Evolutionary conservation across 2,113 vertebrate species (phyloP).

Genomic region (Hemiprocne comata): DNA sequence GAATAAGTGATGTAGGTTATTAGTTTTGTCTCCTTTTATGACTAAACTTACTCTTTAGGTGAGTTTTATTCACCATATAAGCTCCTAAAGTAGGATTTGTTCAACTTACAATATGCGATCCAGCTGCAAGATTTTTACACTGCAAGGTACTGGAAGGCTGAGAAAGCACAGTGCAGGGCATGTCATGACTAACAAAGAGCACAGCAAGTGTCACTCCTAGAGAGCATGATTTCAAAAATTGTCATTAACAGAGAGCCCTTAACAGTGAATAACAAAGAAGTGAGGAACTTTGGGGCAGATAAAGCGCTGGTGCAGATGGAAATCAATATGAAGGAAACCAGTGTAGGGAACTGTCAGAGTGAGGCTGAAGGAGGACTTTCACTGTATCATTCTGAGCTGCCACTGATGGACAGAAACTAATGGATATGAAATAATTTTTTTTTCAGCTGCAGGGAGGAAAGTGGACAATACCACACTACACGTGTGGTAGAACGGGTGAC

Average conservation of each 20-base stretch:
- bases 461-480: conserved; percentile 68
- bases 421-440: not conserved
- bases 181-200: too few species aligned
- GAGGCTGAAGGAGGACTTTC: not conserved
- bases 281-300: not conserved
- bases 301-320: not conserved
- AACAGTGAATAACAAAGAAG: not conserved
- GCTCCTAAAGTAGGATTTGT: not conserved
- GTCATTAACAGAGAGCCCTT: too few species aligned
- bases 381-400: not conserved
- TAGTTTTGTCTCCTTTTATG: not conserved
- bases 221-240: too few species aligned
- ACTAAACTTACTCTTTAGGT: not conserved
- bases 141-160: too few species aligned
- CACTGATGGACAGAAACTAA: not conserved
- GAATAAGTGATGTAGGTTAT: not conserved
- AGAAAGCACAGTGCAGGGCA: too few species aligned
- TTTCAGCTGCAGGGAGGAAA: conserved; percentile 70
- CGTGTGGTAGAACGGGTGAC: conserved; percentile 79
- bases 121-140: too few species aligned
- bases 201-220: too few species aligned
- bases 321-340: not conserved
- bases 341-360: not conserved
- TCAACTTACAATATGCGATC: not conserved
- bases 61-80: not conserved